Percentiles rank a stretch among this genome's conserved stretches.
Evolutionary conservation across 1,140 invertebrate species (phyloP).

Genomic region (Metaphire vulgaris): DNA sequence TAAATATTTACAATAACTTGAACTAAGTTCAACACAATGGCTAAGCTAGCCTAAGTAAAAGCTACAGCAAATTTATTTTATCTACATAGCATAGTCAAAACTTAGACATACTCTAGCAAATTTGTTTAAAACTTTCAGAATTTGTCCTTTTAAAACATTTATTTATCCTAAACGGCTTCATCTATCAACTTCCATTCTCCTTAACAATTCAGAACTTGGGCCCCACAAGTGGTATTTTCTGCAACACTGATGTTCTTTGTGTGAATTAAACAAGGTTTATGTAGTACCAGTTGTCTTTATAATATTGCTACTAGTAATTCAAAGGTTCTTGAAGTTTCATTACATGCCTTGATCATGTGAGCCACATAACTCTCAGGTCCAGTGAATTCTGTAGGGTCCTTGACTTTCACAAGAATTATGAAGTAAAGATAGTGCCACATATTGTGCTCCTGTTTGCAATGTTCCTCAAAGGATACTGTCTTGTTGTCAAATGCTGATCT

Average conservation of each 20-base stretch:
- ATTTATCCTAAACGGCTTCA: neutral
- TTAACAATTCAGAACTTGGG: neutral
- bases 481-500: slow-evolving; percentile 97
- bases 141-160: too few species aligned
- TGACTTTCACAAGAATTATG: slow-evolving; percentile 91
- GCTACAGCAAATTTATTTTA: too few species aligned
- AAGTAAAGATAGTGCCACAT: slow-evolving; percentile 99
- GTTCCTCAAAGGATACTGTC: slow-evolving; percentile 95
- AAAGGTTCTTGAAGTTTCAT: neutral
- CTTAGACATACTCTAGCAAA: too few species aligned
- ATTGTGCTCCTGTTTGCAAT: slow-evolving; percentile 93
- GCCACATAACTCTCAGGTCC: slow-evolving; percentile 98
- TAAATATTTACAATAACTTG: neutral
- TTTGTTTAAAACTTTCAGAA: too few species aligned
- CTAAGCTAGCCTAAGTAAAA: too few species aligned
- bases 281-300: neutral
- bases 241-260: neutral
- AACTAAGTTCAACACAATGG: too few species aligned
- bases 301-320: neutral
- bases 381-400: slow-evolving; percentile 98
- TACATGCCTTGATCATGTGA: slow-evolving; percentile 77
- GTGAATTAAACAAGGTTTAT: neutral
- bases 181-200: neutral
- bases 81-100: too few species aligned
- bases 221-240: neutral